phyloP scores from a whole-genome alignment of 2,797 vertebrate genomes.

The Halcyon chelicuti region DNA sequence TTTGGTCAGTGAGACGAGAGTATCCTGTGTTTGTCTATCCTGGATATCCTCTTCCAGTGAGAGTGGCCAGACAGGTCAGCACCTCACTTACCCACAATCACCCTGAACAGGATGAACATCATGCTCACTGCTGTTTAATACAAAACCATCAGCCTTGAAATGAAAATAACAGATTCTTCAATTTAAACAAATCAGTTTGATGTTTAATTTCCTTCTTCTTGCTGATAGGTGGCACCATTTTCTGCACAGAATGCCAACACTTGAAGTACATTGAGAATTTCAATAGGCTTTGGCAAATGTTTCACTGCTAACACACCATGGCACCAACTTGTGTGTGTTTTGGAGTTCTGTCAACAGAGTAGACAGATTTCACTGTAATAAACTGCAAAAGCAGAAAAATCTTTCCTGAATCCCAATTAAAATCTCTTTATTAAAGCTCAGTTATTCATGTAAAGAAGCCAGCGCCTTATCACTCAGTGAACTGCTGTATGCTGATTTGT shows the following conservation, averaged over 20 bases:
- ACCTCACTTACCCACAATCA: background rate
- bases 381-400: background rate
- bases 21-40: background rate
- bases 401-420: background rate
- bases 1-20: background rate
- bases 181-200: background rate
- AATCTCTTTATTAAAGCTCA: background rate
- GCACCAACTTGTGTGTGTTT: background rate
- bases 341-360: constrained; percentile 24
- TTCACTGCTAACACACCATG: background rate
- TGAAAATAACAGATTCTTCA: background rate
- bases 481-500: background rate
- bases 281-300: background rate
- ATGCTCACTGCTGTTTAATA: background rate
- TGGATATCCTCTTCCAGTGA: background rate
- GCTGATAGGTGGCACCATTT: constrained; percentile 49
- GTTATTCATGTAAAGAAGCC: background rate
- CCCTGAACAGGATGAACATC: background rate
- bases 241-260: background rate
- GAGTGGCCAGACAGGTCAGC: background rate
- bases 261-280: background rate
- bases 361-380: constrained; percentile 1
- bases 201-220: background rate
- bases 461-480: background rate
- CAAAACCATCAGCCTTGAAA: background rate